These are phyloP conservation scores for Dascillus cervinus DNA, from an alignment of 2,888 invertebrate species.

Conservation along the genomic window DNA sequence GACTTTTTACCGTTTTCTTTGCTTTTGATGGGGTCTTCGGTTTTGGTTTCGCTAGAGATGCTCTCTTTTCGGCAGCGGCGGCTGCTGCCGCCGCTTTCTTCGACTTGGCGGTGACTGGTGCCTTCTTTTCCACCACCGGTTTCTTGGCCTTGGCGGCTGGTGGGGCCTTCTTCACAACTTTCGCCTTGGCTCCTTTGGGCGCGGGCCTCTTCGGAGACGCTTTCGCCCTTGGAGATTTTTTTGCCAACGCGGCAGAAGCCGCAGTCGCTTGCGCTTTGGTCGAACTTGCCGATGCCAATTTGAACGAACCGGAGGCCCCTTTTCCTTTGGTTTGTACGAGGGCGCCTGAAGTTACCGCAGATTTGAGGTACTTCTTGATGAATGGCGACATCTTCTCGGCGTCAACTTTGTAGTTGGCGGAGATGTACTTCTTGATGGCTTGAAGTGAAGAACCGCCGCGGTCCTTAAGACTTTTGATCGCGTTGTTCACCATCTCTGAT, in stretches of 20 bases:
- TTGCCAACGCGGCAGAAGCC: constrained; percentile 8
- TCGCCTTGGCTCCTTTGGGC: constrained; percentile 8
- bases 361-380: constrained; percentile 53
- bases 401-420: constrained; percentile 51
- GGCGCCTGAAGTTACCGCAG: constrained; percentile 47
- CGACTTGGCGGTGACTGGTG: too few species aligned
- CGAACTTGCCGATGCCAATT: constrained; percentile 32
- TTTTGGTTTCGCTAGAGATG: too few species aligned
- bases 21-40: too few species aligned
- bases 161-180: constrained; percentile 23
- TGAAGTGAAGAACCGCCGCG: too few species aligned
- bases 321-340: constrained; percentile 51
- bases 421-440: constrained; percentile 58
- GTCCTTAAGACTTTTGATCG: too few species aligned
- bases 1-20: too few species aligned
- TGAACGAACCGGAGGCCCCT: constrained; percentile 47
- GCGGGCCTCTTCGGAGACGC: constrained; percentile 12
- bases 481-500: too few species aligned
- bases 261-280: constrained; percentile 10
- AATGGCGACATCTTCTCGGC: too few species aligned
- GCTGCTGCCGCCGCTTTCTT: too few species aligned
- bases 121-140: constrained; percentile 49
- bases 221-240: constrained; percentile 15
- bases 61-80: too few species aligned
- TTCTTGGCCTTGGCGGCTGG: constrained; percentile 7